Conservation (phyloP, 2,113 vertebrate genomes). For the Pampusana beccarii region DNA sequence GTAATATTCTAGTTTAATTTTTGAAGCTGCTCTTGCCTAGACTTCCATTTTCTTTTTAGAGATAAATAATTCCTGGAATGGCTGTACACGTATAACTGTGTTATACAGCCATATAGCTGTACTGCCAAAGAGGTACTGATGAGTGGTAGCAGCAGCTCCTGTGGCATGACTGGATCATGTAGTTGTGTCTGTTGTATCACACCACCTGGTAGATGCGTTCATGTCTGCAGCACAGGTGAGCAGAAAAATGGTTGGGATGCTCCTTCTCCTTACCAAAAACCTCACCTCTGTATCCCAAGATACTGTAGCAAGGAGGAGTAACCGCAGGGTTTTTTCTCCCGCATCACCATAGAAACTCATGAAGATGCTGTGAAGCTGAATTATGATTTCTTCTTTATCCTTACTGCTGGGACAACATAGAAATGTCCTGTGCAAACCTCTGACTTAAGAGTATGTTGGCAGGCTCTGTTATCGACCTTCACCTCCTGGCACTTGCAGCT, state of each 20-base stretch:
- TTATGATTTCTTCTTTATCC: neutral
- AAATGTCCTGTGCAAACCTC: neutral
- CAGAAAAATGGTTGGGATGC: neutral
- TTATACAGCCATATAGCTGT: neutral
- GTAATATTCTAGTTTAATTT: neutral
- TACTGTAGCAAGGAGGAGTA: neutral
- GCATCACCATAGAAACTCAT: conserved; percentile 2
- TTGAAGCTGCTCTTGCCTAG: neutral
- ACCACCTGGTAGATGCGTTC: neutral
- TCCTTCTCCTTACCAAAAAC: neutral
- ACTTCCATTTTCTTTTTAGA: neutral
- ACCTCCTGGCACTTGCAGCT: neutral
- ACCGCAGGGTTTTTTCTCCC: neutral
- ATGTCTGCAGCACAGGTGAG: accelerated
- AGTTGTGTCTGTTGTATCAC: neutral
- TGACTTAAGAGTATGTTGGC: neutral
- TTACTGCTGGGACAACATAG: neutral
- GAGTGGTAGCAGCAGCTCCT: neutral
- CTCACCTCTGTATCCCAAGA: neutral
- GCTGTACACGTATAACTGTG: neutral
- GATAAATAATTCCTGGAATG: neutral
- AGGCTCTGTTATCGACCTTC: neutral
- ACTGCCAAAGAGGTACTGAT: neutral
- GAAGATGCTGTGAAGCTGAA: neutral
- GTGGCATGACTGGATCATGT: neutral